Evolutionary conservation across 2,113 vertebrate species (phyloP).

Genomic region (Chloebia gouldiae): DNA sequence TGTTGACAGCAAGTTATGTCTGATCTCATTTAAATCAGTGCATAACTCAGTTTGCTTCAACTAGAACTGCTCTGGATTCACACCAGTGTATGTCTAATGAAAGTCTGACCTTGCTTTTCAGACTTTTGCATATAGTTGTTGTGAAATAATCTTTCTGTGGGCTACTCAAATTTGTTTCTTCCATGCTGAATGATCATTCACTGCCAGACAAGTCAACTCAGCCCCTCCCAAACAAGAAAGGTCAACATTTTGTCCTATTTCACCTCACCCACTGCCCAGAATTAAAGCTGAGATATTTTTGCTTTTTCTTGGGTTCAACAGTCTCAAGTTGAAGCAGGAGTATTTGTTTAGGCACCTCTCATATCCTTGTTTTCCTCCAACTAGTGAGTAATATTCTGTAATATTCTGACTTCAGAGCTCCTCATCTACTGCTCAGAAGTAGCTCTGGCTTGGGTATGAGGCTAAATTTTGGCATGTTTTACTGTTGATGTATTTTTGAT

Average conservation of each 20-base stretch:
- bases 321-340: background rate
- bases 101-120: background rate
- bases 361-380: background rate
- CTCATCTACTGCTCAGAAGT: background rate
- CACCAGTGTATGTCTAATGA: background rate
- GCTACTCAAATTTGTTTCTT: background rate
- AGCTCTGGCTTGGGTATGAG: background rate
- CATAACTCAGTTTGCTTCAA: background rate
- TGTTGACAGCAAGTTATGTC: constrained; percentile 46
- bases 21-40: constrained; percentile 35
- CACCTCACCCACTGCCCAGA: background rate
- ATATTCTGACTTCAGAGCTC: background rate
- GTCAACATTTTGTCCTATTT: background rate
- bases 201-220: background rate
- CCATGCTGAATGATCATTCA: background rate
- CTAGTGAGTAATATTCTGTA: background rate
- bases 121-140: background rate
- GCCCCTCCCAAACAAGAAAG: background rate
- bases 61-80: background rate
- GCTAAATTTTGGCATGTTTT: background rate
- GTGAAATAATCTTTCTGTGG: constrained; percentile 1
- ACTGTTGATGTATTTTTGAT: background rate
- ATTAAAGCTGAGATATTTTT: background rate
- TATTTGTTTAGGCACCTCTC: background rate
- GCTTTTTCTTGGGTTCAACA: background rate